A percentile compares a stretch with the other conserved stretches of the same genome.
Conservation (phyloP, 2,797 vertebrate species). For the Rhinoraja longicauda region DNA sequence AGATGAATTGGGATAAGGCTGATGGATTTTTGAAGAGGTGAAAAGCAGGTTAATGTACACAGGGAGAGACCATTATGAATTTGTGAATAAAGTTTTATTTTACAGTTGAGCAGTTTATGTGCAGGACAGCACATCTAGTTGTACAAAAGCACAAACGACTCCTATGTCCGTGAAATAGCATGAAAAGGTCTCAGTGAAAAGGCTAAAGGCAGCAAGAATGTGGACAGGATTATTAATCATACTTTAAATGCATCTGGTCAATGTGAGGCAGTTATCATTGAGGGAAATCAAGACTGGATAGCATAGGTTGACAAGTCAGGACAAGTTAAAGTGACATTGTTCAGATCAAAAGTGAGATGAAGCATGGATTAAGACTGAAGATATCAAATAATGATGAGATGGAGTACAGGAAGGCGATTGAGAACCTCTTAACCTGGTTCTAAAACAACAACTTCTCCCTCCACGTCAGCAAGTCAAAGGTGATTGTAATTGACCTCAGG, state of each 20-base stretch:
- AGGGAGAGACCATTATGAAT: neutral
- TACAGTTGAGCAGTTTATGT: neutral
- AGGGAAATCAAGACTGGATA: neutral
- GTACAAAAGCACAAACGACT: neutral
- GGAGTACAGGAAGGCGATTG: no score
- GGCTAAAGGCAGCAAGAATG: neutral
- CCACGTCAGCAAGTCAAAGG: no score
- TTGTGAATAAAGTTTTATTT: neutral
- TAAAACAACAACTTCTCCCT: no score
- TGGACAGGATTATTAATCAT: neutral
- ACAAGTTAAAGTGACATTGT: constrained; percentile 5
- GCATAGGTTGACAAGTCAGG: neutral
- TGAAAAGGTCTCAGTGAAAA: neutral
- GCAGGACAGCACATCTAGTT: neutral
- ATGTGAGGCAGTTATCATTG: neutral
- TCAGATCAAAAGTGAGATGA: neutral
- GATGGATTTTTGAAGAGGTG: neutral
- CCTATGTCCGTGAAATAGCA: neutral
- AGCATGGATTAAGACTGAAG: neutral
- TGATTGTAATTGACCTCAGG: no score
- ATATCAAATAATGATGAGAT: no score
- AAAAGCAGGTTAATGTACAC: neutral
- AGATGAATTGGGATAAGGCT: neutral
- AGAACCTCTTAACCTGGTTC: no score
- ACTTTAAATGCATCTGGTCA: constrained; percentile 6